Conservation (phyloP, 1,140 invertebrate species). For the Rhynchophorus ferrugineus region DNA sequence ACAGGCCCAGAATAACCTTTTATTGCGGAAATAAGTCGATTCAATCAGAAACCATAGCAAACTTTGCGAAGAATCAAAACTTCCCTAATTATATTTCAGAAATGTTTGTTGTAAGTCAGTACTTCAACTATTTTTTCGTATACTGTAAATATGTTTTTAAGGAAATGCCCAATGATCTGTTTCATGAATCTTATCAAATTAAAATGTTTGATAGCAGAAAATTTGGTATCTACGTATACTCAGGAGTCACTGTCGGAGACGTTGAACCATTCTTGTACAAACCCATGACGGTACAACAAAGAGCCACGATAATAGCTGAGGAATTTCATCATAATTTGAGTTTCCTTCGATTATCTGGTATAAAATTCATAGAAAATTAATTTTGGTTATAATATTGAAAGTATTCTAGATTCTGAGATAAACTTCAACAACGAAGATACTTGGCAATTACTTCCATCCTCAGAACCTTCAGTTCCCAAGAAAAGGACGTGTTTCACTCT, state of each 20-base stretch:
- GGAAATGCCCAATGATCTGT: constrained; percentile 40
- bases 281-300: constrained; percentile 35
- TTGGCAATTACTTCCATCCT: no score
- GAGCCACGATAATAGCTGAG: constrained; percentile 34
- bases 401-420: no score
- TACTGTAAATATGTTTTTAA: no score
- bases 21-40: constrained; percentile 47
- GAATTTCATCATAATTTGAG: constrained; percentile 19
- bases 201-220: constrained; percentile 53
- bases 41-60: constrained; percentile 48
- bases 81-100: constrained; percentile 43
- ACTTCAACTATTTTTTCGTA: no score
- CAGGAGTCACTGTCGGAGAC: constrained; percentile 45
- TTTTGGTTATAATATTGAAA: no score
- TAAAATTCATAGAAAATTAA: no score
- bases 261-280: constrained; percentile 38
- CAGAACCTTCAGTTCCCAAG: no score
- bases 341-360: no score
- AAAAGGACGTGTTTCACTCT: no score
- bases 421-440: no score
- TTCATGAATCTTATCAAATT: constrained; percentile 48
- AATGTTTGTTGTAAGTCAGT: constrained; percentile 44
- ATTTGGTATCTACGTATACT: constrained; percentile 50
- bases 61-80: constrained; percentile 43
- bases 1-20: constrained; percentile 48